These are phyloP conservation scores for Pachyseris speciosa DNA, from an alignment of 64 coral and sea anemone species.

Conservation along the genomic window DNA sequence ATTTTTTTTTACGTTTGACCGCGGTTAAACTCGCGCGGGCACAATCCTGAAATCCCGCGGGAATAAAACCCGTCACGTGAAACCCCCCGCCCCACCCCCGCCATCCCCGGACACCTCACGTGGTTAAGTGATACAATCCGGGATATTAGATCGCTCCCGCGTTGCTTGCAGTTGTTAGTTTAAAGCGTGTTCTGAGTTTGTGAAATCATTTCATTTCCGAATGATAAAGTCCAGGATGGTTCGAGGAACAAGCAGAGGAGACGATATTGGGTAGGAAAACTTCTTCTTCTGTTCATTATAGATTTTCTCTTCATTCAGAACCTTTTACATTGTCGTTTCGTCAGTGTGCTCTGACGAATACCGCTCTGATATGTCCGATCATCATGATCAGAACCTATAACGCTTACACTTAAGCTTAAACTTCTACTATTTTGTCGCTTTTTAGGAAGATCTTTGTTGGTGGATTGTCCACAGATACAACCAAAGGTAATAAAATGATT, in stretches of 20 bases:
- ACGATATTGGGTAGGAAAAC: constrained; percentile 85
- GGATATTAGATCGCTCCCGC: background rate
- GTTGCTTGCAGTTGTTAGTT: background rate
- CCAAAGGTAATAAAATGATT: constrained; percentile 58
- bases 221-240: constrained; percentile 28
- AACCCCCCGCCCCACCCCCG: too few relatives aligned
- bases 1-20: too few relatives aligned
- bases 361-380: too few relatives aligned
- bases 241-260: constrained; percentile 68
- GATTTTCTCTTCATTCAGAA: background rate
- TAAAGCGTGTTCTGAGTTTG: too few relatives aligned
- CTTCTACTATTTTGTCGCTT: background rate
- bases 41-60: too few relatives aligned
- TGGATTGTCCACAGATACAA: constrained; percentile 68
- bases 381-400: too few relatives aligned
- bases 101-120: background rate
- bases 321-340: background rate
- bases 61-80: too few relatives aligned
- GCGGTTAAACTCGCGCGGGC: too few relatives aligned
- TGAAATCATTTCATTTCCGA: background rate
- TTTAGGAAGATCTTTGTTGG: constrained; percentile 92
- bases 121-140: background rate
- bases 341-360: too few relatives aligned
- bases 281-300: background rate
- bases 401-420: too few relatives aligned